A percentile compares a stretch with the other conserved stretches of the same genome.
Evolutionary conservation across 2,113 vertebrate species (phyloP).

Genomic region (Erpornis zantholeuca): DNA sequence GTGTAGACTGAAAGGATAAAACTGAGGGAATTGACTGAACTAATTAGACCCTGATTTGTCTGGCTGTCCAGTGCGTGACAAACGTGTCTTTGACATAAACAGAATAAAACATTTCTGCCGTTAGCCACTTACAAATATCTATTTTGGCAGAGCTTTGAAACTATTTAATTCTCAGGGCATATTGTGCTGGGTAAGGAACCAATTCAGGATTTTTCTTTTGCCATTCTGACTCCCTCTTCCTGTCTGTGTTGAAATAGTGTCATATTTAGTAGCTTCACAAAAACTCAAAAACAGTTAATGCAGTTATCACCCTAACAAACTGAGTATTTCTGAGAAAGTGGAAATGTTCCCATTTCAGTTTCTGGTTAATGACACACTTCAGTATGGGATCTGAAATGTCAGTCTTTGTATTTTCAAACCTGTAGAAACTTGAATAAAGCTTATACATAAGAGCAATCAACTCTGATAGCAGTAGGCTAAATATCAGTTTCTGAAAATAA

Average conservation of each 20-base stretch:
- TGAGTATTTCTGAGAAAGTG: slow-evolving; percentile 56
- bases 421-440: slow-evolving; percentile 68
- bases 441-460: slow-evolving; percentile 70
- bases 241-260: background rate
- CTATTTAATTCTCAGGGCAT: slow-evolving; percentile 1
- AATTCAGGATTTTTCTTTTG: slow-evolving; percentile 17
- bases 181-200: background rate
- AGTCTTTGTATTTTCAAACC: slow-evolving; percentile 71
- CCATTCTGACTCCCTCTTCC: background rate
- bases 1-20: slow-evolving; percentile 64
- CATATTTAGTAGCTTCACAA: slow-evolving; percentile 55
- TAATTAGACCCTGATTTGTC: slow-evolving; percentile 69
- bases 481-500: slow-evolving; percentile 75
- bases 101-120: slow-evolving; percentile 48
- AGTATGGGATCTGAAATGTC: slow-evolving; percentile 67
- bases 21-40: slow-evolving; percentile 58
- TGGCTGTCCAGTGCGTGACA: slow-evolving; percentile 50
- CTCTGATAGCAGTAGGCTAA: slow-evolving; percentile 64
- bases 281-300: slow-evolving; percentile 44
- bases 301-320: slow-evolving; percentile 49
- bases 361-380: slow-evolving; percentile 67
- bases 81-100: slow-evolving; percentile 54
- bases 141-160: slow-evolving; percentile 32
- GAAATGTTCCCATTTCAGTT: slow-evolving; percentile 67
- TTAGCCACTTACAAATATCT: slow-evolving; percentile 52